Base-by-base conservation (phyloP, 2,797 vertebrate genomes). In the Fistularia tabacaria region DNA sequence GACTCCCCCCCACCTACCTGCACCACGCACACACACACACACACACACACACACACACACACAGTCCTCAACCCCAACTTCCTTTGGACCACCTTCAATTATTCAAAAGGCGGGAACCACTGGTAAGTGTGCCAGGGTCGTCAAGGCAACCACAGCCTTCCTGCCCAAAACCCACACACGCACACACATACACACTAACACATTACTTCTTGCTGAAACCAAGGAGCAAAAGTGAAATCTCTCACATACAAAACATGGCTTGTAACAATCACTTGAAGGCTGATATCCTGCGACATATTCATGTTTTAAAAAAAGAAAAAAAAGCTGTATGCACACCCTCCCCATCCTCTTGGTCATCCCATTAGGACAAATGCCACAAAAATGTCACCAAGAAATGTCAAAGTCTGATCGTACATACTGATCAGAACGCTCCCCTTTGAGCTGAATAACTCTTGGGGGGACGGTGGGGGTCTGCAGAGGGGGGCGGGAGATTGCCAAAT, bases 101-200 rank as follows among this genome's bases (percentile, higher is more conserved):
- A 95, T 94, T 93, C 88, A 95, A 85, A 54, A 62, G 66, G 80
- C 82, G 83, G 38, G 36, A 74, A 81, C 88, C 85, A 14, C 78
- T 62, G 83, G 80, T 78, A 66, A 90, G 85, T 77, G 77, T 76
- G 82, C 81, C 82, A 81, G 86, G 88, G 92, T 95, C 86, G 72
- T 85, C 89, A 93, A 91, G 91, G 91, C 92, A 91, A 94, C 90
- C 80, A 14, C 53, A 66, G 82, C 64, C 59, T 78, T 74, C 56
- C 76, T 67, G 81, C 80, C 80, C 77, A 82, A 87, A 15, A 59
- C 49, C 73, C 69, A 71, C 54, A 65, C 69, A 71, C 73, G 49
- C 68, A 73, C 69, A 75, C 78, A 77, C 73, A 77, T 71, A 66
- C 69, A 71, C 51, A 64, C 70, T 64, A 73, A 69, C 55, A 63